phyloP scores from a whole-genome alignment of 2,113 vertebrate genomes.

The Sialia sialis region DNA sequence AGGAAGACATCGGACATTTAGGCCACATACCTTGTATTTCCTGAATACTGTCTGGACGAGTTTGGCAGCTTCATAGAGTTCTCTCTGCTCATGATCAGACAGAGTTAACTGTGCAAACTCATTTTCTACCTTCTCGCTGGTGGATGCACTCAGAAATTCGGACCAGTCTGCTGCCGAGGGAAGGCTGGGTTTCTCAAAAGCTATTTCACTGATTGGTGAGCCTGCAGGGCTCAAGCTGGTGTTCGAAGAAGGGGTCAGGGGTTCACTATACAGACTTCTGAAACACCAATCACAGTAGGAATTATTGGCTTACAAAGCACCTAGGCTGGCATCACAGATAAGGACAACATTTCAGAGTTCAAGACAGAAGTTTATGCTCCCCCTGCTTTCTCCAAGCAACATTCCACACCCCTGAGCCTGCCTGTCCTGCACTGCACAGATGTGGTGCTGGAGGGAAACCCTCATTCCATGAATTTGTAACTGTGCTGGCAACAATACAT shows the following conservation, averaged over 20 bases:
- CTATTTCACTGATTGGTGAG: constrained; percentile 83
- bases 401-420: not conserved
- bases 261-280: constrained; percentile 90
- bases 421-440: not conserved
- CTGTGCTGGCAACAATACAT: fast-evolving
- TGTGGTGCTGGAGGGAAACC: not conserved
- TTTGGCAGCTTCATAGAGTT: constrained; percentile 95
- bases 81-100: constrained; percentile 96
- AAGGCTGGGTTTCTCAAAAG: constrained; percentile 86
- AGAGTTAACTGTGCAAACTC: constrained; percentile 97
- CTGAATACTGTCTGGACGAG: constrained; percentile 98
- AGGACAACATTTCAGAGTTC: not conserved
- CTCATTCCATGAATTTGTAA: not conserved
- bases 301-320: not conserved
- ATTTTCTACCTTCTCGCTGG: constrained; percentile 92
- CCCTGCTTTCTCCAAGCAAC: not conserved
- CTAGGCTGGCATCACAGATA: not conserved
- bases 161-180: constrained; percentile 95
- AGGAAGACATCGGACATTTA: not conserved
- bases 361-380: not conserved
- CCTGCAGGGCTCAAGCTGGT: constrained; percentile 90
- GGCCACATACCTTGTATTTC: constrained; percentile 93
- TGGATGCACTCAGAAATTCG: constrained; percentile 94
- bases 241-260: constrained; percentile 88
- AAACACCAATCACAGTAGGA: constrained; percentile 37